A percentile compares a stretch with the other conserved stretches of the same genome.
Conservation (phyloP, 1,140 invertebrate species). For the Listronotus bonariensis region DNA sequence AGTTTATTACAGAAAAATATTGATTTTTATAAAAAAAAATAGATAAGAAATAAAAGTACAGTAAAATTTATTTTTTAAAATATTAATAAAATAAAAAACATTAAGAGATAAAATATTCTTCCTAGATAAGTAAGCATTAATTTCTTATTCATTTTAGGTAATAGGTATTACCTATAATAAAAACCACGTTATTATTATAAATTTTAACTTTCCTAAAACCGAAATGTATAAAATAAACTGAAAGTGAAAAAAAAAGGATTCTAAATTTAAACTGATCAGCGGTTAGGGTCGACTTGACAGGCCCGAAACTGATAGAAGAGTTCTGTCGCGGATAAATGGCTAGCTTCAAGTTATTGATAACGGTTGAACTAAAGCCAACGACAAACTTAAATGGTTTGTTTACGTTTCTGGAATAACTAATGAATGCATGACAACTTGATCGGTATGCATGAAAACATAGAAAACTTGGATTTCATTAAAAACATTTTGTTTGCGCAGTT, state of each 20-base stretch:
- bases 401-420: conserved; percentile 44
- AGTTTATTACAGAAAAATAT: too few species aligned
- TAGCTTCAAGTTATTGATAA: conserved; percentile 44
- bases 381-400: conserved; percentile 45
- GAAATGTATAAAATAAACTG: too few species aligned
- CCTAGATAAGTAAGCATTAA: too few species aligned
- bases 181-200: too few species aligned
- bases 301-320: conserved; percentile 44
- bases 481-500: neutral
- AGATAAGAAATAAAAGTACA: too few species aligned
- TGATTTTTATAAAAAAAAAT: too few species aligned
- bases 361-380: conserved; percentile 44
- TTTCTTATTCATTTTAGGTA: too few species aligned
- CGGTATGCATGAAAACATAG: conserved; percentile 41
- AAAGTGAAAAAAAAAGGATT: conserved; percentile 3
- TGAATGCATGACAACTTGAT: conserved; percentile 47
- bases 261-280: conserved; percentile 31
- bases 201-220: too few species aligned
- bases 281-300: conserved; percentile 40
- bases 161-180: too few species aligned
- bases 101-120: too few species aligned
- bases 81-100: too few species aligned
- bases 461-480: conserved; percentile 21
- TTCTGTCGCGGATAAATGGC: conserved; percentile 44
- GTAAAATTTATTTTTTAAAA: too few species aligned